phyloP scores from a whole-genome alignment of 2,888 invertebrate genomes.

The Drosophila fulvimacula region DNA sequence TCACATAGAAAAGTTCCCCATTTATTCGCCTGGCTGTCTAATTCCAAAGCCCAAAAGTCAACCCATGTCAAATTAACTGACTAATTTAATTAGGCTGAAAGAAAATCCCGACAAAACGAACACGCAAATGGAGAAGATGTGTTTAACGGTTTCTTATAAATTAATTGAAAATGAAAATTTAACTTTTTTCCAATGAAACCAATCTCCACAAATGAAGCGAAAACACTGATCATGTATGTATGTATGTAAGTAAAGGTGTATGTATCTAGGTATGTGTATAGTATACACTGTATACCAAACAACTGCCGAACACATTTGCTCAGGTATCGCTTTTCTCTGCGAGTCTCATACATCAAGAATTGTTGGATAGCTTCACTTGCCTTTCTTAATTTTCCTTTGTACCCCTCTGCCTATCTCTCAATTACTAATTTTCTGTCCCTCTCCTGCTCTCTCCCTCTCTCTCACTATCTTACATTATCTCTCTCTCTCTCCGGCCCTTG shows the following conservation, averaged over 20 bases:
- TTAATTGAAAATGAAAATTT: background rate
- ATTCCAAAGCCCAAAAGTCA: background rate
- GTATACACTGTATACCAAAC: background rate
- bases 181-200: background rate
- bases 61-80: constrained; percentile 3
- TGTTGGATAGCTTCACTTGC: background rate
- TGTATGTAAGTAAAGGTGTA: background rate
- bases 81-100: background rate
- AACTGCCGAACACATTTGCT: background rate
- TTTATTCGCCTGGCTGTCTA: background rate
- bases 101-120: too few species aligned
- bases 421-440: background rate
- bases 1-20: background rate
- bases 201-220: background rate
- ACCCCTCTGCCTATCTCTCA: background rate
- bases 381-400: background rate
- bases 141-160: background rate
- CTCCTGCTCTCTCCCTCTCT: background rate
- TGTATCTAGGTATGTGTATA: background rate
- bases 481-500: background rate
- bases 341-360: background rate
- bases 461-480: background rate
- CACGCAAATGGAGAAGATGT: constrained; percentile 1
- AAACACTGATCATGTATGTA: background rate
- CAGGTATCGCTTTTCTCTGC: background rate